phyloP scores from a whole-genome alignment of 2,888 invertebrate species.

The Ornithoptera alexandrae region DNA sequence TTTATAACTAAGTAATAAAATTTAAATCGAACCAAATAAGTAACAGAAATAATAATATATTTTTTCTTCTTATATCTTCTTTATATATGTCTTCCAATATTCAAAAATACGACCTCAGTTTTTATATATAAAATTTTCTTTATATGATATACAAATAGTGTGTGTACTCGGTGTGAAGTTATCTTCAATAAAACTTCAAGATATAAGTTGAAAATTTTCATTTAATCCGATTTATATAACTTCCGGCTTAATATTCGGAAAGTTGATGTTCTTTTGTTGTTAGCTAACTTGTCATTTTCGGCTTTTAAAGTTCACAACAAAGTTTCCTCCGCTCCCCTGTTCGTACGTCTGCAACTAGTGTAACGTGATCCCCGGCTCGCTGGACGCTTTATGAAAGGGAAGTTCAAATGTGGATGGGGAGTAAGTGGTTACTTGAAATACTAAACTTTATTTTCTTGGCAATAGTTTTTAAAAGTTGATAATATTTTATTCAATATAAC shows the following conservation, averaged over 20 bases:
- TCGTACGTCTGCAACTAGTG: constrained; percentile 18
- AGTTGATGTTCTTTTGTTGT: constrained; percentile 20
- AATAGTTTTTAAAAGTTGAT: constrained; percentile 28
- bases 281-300: constrained; percentile 27
- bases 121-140: too few relatives aligned
- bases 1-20: too few relatives aligned
- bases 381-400: background rate
- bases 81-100: too few relatives aligned
- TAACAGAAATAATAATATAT: too few relatives aligned
- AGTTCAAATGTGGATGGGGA: constrained; percentile 16
- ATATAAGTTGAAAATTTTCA: background rate
- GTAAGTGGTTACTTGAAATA: constrained; percentile 21
- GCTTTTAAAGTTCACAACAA: constrained; percentile 28
- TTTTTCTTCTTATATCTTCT: too few relatives aligned
- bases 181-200: too few relatives aligned
- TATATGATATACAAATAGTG: background rate
- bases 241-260: constrained; percentile 2
- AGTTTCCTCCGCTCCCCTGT: constrained; percentile 20
- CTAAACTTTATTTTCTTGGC: constrained; percentile 23
- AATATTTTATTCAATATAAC: constrained; percentile 28
- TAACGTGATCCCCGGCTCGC: constrained; percentile 10
- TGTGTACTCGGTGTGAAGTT: background rate
- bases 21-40: too few relatives aligned
- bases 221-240: constrained; percentile 2
- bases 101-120: too few relatives aligned